Conservation (phyloP, 2,113 vertebrate species). For the rat (Rattus norvegicus) region GRCr8 NC_086023.1:73599001-73599500, state of each 20-base stretch:
- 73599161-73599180: conserved; percentile 36
- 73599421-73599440: not conserved
- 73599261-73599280: not conserved
- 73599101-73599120: not conserved
- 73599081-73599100: conserved; percentile 1
- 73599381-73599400: not conserved
- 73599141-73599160: not conserved
- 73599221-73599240: not conserved
- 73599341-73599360: conserved; percentile 39
- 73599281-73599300: not conserved
- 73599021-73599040: not conserved
- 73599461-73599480: not conserved
- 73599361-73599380: not conserved
- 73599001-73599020: not conserved
- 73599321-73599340: not conserved
- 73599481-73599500: not conserved
- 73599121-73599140: not conserved
- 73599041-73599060: conserved; percentile 4
- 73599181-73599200: not conserved
- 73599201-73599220: conserved; percentile 14
- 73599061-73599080: not conserved
- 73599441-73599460: not conserved
- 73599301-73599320: conserved; percentile 1
- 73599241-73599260: conserved; percentile 30
- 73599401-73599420: not conserved